Evolutionary conservation across 1,140 invertebrate genomes (phyloP).

Genomic region (Pogonomyrmex barbatus): DNA sequence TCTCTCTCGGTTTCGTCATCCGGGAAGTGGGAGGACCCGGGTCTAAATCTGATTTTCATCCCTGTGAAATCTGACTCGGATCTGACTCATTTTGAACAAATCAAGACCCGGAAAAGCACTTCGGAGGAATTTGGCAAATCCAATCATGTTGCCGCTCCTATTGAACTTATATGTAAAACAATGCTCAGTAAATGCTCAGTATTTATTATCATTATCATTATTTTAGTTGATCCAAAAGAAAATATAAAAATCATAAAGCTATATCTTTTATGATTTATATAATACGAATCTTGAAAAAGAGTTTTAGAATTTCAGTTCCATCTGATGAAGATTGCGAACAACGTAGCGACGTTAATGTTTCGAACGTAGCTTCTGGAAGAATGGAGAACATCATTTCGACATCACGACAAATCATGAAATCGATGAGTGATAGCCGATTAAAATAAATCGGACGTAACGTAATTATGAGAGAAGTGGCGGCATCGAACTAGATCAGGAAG

Average conservation of each 20-base stretch:
- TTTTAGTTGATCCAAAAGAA: not conserved
- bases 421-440: not conserved
- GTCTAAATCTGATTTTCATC: not conserved
- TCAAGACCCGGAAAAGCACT: not conserved
- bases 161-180: not conserved
- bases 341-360: not conserved
- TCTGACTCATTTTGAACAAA: not conserved
- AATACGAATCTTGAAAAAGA: not conserved
- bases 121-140: not conserved
- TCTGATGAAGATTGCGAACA: not conserved
- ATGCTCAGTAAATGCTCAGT: not conserved
- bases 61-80: not conserved
- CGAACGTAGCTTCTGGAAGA: not conserved
- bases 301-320: not conserved
- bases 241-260: not conserved
- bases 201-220: not conserved
- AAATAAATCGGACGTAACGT: not conserved
- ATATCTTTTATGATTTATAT: not conserved
- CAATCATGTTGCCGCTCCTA: not conserved
- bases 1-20: not conserved
- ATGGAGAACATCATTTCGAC: not conserved
- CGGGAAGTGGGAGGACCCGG: not conserved
- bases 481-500: slow-evolving; percentile 4
- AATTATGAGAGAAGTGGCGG: not conserved
- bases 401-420: not conserved